Evolutionary conservation across 1,140 invertebrate species (phyloP).

Genomic region (Polypedilum pembai): DNA sequence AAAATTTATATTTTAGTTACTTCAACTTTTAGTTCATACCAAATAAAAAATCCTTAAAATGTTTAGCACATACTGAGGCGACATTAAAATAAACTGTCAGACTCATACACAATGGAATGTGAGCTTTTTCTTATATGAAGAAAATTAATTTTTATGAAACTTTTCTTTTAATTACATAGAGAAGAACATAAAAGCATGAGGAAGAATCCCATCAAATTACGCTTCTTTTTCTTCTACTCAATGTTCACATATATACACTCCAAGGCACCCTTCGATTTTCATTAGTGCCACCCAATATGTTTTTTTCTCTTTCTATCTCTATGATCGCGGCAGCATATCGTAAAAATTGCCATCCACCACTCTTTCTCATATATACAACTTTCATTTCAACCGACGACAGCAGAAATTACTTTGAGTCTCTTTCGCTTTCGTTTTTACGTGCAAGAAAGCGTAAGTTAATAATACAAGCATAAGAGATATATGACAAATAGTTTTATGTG

Average conservation of each 20-base stretch:
- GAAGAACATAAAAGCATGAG: neutral
- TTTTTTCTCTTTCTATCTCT: neutral
- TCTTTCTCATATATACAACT: neutral
- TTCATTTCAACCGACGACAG: neutral
- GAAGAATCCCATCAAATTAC: conserved; percentile 5
- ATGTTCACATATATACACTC: neutral
- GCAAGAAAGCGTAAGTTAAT: neutral
- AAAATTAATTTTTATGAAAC: conserved; percentile 14
- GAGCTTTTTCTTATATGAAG: neutral
- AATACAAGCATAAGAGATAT: neutral
- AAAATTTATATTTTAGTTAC: too few relatives aligned
- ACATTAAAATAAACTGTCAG: neutral
- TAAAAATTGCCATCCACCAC: neutral
- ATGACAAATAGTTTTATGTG: conserved; percentile 18
- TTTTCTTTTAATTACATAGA: conserved; percentile 14
- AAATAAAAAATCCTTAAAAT: neutral
- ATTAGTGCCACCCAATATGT: conserved; percentile 16
- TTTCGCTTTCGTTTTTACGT: neutral
- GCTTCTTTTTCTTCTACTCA: neutral
- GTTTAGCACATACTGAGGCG: neutral
- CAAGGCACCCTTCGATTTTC: conserved; percentile 1
- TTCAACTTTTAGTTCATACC: neutral
- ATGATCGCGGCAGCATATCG: neutral
- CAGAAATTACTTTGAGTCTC: neutral
- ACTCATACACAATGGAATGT: neutral